A percentile compares a stretch with the other conserved stretches of the same genome.
These are phyloP conservation scores for Melanotaenia trifasciata DNA, from an alignment of 2,797 vertebrate species.

Conservation along the genomic window DNA sequence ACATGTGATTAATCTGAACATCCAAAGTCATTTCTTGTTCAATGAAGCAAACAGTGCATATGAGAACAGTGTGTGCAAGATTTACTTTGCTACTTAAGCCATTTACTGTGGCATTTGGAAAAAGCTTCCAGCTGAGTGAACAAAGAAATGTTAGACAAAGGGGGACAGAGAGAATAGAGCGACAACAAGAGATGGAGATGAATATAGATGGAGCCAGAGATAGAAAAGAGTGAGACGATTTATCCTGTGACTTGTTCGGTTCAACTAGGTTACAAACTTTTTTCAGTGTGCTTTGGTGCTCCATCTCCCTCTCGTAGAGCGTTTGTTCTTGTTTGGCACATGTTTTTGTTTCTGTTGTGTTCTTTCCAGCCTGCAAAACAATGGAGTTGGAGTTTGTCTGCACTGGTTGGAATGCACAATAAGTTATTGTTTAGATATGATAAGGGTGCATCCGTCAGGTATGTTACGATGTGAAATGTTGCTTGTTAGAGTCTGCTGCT, in stretches of 20 bases:
- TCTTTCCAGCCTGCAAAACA: constrained; percentile 22
- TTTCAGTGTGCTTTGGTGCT: constrained; percentile 40
- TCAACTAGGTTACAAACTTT: constrained; percentile 58
- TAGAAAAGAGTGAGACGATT: constrained; percentile 37
- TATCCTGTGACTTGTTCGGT: constrained; percentile 20
- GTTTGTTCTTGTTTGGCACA: constrained; percentile 49
- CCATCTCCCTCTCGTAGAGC: constrained; percentile 36
- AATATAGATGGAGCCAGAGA: constrained; percentile 54
- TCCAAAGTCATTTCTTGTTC: constrained; percentile 46
- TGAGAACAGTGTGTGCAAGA: constrained; percentile 58
- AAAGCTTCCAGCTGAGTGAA: constrained; percentile 64
- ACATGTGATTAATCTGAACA: constrained; percentile 45
- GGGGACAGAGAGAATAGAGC: constrained; percentile 32
- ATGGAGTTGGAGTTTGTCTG: constrained; percentile 2
- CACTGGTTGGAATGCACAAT: constrained; percentile 4
- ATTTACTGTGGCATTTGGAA: constrained; percentile 70
- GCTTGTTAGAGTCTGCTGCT: neutral
- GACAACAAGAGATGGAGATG: constrained; percentile 39
- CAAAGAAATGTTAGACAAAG: constrained; percentile 64
- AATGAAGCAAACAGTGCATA: constrained; percentile 52
- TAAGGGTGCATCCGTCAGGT: constrained; percentile 8
- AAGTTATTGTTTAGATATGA: constrained; percentile 2
- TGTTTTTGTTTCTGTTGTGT: constrained; percentile 12
- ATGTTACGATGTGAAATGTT: neutral
- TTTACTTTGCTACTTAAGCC: constrained; percentile 58